Evolutionary conservation across 1,140 invertebrate species (phyloP).

Genomic region (Heliconius hermathena): DNA sequence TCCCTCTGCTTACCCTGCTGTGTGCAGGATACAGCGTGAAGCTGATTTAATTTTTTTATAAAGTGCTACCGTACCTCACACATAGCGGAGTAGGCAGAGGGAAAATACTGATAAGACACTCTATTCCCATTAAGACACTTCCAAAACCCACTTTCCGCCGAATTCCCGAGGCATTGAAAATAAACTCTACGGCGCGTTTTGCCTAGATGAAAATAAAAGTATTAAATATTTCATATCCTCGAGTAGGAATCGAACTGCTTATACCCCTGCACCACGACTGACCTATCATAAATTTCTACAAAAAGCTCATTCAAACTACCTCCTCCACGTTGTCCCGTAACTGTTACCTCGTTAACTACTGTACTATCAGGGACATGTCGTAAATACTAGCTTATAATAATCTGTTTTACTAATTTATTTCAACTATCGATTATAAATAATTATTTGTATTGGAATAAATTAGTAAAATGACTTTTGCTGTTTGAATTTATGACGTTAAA

Average conservation of each 20-base stretch:
- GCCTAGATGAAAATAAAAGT: no score
- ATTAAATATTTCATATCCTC: no score
- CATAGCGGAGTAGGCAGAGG: no score
- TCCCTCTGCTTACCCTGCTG: not conserved
- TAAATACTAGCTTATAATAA: constrained; percentile 31
- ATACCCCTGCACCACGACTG: no score
- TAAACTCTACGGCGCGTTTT: no score
- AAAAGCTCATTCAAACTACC: constrained; percentile 28
- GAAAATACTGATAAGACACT: no score
- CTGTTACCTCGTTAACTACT: constrained; percentile 39
- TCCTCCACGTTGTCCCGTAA: constrained; percentile 43
- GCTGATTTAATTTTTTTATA: not conserved
- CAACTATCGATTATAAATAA: constrained; percentile 14
- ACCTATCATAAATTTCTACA: constrained; percentile 15
- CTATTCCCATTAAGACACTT: no score
- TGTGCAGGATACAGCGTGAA: not conserved
- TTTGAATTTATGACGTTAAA: not conserved
- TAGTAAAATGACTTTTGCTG: not conserved
- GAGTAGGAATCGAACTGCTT: no score
- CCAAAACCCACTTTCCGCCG: no score
- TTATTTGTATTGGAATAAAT: not conserved
- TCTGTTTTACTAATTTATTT: constrained; percentile 25
- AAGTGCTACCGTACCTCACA: no score
- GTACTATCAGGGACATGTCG: constrained; percentile 23
- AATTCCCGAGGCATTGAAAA: no score